Base-by-base conservation (phyloP, 2,113 vertebrate species). In the Asarcornis scutulata region DNA sequence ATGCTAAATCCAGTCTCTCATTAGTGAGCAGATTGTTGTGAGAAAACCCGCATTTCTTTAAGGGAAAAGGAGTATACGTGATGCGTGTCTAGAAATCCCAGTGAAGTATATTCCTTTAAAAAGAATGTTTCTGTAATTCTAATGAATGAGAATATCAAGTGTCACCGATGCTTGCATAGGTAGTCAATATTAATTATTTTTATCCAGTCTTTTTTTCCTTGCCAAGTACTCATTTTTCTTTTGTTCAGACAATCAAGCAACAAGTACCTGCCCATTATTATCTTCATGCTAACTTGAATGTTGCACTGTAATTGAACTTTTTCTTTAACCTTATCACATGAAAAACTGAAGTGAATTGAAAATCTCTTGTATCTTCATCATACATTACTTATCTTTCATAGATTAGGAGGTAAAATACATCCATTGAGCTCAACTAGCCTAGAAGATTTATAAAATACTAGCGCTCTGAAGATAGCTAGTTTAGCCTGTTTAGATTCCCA, bases 181-280 rank as follows among this genome's bases (percentile, higher is more conserved):
- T 82, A 91, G 71, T 66, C 34, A 93, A 84, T 74, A 93, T 89
- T 87, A 87, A 93, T 92, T 94, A 59, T 90, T 91, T 93, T 92
- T 73, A 53, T 42, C 44, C 44, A 66, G 10, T 46, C n/a, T 42
- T 78, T 68, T 31, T 34, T 38, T 15, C 10, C 9, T 82, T 73
- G 17, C 36, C 40, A 91, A 88, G 80, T 85, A 83, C 3, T 93
- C 1, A 8, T 86, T 88, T 74, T 88, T 74, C 72, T 81, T 95
- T 90, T 91, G 68, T 91, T 77, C 90, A 40, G 22, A 67, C 92
- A 78, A 89, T 96, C 77, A 40, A 44, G 56, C 80, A 84, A 68
- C 66, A 89, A 90, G 52, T 53, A 72, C 18, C 56, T 93, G 53
- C 56, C 69, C 31, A 23, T 78, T 94, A 60, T 95, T 90, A 90